Evolutionary conservation across 2,888 invertebrate genomes (phyloP).

Genomic region (Calliopum simillimum): DNA sequence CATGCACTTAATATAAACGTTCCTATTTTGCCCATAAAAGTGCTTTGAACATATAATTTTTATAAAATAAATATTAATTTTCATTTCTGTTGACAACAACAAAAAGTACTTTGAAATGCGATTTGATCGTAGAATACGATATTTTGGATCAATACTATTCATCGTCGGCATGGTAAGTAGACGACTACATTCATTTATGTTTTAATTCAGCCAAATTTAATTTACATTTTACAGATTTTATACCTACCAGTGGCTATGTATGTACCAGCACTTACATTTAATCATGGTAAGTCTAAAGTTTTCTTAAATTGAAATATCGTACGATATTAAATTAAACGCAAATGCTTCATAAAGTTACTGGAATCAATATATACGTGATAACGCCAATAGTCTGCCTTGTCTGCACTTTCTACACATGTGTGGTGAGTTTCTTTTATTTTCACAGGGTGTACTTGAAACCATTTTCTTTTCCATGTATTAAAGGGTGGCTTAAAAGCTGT

Average conservation of each 20-base stretch:
- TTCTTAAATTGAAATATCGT: too few species aligned
- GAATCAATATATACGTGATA: conserved; percentile 82
- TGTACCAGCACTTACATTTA: conserved; percentile 80
- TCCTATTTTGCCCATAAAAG: too few species aligned
- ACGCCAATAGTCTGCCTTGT: conserved; percentile 82
- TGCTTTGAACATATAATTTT: too few species aligned
- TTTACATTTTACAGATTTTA: conserved; percentile 49
- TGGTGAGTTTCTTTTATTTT: conserved; percentile 72
- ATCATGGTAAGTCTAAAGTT: conserved; percentile 72
- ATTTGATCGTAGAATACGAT: conserved; percentile 76
- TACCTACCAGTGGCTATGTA: conserved; percentile 71
- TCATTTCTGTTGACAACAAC: conserved; percentile 52
- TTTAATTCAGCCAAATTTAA: not conserved
- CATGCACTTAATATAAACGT: too few species aligned
- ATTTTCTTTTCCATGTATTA: not conserved
- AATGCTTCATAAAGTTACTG: conserved; percentile 64
- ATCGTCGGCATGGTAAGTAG: conserved; percentile 76
- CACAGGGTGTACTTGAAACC: not conserved
- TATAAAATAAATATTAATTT: too few species aligned
- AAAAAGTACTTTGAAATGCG: conserved; percentile 77
- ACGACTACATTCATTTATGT: not conserved
- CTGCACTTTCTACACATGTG: conserved; percentile 92
- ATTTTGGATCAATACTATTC: conserved; percentile 79
- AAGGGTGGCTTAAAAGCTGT: conserved; percentile 85
- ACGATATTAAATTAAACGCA: too few species aligned